A percentile compares a stretch with the other conserved stretches of the same genome.
Conservation (phyloP, 2,113 vertebrate genomes). For the Crotalus horridus region DNA sequence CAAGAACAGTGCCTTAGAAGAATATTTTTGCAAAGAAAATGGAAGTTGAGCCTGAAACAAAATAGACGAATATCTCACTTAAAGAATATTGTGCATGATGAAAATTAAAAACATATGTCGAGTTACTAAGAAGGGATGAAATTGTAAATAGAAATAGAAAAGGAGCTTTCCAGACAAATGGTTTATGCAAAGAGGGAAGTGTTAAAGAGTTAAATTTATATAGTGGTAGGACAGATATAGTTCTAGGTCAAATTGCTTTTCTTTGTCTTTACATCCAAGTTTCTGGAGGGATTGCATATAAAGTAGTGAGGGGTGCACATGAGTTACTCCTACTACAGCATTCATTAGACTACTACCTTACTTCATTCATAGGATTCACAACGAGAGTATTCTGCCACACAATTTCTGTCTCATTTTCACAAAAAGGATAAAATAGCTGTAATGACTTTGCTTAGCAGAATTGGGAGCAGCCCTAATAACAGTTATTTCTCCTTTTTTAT, state of each 20-base stretch:
- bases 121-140: not conserved
- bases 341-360: not conserved
- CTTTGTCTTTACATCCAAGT: not conserved
- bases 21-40: not conserved
- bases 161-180: not conserved
- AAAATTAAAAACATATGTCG: not conserved
- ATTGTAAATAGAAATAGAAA: not conserved
- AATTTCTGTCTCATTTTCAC: not conserved
- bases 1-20: not conserved
- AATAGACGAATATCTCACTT: not conserved
- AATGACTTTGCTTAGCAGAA: not conserved
- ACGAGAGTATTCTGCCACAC: not conserved
- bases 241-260: not conserved
- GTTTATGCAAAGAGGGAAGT: not conserved
- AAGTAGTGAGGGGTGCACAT: not conserved
- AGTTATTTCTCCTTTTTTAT: slow-evolving; percentile 6
- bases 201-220: not conserved
- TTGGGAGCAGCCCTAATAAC: not conserved
- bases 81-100: fast-evolving
- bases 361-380: not conserved
- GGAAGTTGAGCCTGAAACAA: fast-evolving
- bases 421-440: not conserved
- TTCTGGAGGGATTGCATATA: not conserved
- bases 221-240: fast-evolving
- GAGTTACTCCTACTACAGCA: not conserved